Evolutionary conservation across 2,113 vertebrate species (phyloP).

Genomic region (Eulacestoma nigropectus): DNA sequence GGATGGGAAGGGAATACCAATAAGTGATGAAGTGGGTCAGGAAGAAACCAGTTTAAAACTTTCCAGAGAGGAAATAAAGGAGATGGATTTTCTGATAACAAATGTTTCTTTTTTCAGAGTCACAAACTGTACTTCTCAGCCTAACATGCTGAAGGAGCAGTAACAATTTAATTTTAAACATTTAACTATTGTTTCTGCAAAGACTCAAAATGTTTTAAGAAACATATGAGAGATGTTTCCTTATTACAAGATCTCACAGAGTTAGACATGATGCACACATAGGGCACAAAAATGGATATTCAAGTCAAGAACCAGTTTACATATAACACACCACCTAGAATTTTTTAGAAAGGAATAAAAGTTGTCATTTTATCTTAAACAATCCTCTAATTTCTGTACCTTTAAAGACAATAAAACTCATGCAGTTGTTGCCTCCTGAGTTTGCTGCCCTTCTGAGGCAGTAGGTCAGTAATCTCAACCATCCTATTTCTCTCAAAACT

Average conservation of each 20-base stretch:
- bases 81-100: background rate
- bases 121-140: background rate
- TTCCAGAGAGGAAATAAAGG: background rate
- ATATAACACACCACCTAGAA: background rate
- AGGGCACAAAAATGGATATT: background rate
- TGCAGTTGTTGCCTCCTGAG: background rate
- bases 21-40: background rate
- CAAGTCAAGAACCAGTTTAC: background rate
- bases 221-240: fast-evolving
- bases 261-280: background rate
- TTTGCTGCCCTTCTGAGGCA: background rate
- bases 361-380: background rate
- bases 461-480: background rate
- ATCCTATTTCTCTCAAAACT: background rate
- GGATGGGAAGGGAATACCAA: background rate
- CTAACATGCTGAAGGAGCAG: background rate
- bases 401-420: background rate
- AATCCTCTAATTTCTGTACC: background rate
- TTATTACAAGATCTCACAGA: background rate
- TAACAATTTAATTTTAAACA: background rate
- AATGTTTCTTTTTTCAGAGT: background rate
- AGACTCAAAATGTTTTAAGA: background rate
- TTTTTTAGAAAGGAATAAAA: background rate
- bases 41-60: background rate
- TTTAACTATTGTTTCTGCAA: background rate